These are phyloP conservation scores for Ctenochaetus hawaiiensis DNA, from an alignment of 2,797 vertebrate species.

Conservation along the genomic window DNA sequence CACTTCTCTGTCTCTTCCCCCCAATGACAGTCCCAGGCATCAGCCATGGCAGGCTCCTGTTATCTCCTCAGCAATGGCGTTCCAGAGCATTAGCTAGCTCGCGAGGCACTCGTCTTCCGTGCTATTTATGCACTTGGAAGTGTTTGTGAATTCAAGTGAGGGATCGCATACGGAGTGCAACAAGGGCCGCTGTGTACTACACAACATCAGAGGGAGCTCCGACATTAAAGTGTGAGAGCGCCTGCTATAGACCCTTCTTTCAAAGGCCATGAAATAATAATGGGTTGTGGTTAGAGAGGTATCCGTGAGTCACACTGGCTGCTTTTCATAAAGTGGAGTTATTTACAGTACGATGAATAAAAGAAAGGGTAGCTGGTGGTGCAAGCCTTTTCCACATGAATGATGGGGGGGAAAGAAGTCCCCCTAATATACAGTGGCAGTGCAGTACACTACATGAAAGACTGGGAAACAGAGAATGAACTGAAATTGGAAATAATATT, in stretches of 20 bases:
- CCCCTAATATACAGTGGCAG: constrained; percentile 78
- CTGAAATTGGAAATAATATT: constrained; percentile 56
- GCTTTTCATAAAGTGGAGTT: constrained; percentile 90
- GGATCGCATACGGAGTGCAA: constrained; percentile 84
- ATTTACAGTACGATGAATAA: constrained; percentile 90
- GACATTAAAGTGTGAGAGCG: constrained; percentile 84
- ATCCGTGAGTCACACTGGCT: constrained; percentile 88
- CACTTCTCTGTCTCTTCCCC: constrained; percentile 29
- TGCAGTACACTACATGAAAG: constrained; percentile 49
- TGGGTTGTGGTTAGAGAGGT: constrained; percentile 88
- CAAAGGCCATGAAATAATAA: constrained; percentile 91
- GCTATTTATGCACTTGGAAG: constrained; percentile 88
- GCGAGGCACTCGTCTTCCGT: constrained; percentile 78
- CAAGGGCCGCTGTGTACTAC: constrained; percentile 87
- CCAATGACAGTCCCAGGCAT: constrained; percentile 73
- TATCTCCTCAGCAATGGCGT: constrained; percentile 83
- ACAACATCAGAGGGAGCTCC: constrained; percentile 87
- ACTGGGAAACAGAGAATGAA: constrained; percentile 35
- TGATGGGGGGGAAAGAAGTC: constrained; percentile 65
- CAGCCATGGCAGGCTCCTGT: constrained; percentile 78
- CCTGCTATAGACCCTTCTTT: constrained; percentile 85
- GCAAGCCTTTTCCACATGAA: constrained; percentile 85
- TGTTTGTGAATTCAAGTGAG: constrained; percentile 89
- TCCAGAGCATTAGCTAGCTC: constrained; percentile 83
- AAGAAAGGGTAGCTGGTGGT: constrained; percentile 86